phyloP scores from a whole-genome alignment of 2,797 vertebrate species.

The Lepus oiostolus region DNA sequence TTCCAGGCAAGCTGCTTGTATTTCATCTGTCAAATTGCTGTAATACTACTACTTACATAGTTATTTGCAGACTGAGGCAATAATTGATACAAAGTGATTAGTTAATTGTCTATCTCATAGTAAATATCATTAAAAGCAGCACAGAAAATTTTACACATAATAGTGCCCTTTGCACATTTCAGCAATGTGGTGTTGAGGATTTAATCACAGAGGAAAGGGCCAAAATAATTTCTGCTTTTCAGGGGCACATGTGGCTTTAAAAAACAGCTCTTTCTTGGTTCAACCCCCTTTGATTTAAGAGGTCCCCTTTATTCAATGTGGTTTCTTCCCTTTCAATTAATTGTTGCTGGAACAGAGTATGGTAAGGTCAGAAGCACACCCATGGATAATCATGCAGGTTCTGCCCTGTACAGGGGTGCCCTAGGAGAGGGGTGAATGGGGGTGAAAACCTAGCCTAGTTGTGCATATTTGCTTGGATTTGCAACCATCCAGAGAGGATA shows the following conservation, averaged over 20 bases:
- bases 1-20: neutral
- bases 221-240: neutral
- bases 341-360: neutral
- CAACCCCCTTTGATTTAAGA: neutral
- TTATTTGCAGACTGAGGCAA: neutral
- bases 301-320: neutral
- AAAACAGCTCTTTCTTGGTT: neutral
- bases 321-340: neutral
- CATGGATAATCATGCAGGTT: neutral
- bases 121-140: slow-evolving; percentile 39
- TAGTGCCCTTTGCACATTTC: neutral
- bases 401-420: neutral
- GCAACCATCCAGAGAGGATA: neutral
- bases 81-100: slow-evolving; percentile 1
- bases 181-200: neutral
- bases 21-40: neutral
- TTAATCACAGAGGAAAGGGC: slow-evolving; percentile 33
- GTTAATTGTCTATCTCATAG: neutral
- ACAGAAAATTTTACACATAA: slow-evolving; percentile 8
- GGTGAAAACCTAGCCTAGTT: neutral
- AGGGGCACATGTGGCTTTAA: neutral
- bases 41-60: neutral
- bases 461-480: neutral
- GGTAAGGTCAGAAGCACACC: neutral
- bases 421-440: neutral